A percentile compares a stretch with the other conserved stretches of the same genome.
Evolutionary conservation across 2,113 vertebrate genomes (phyloP).

Genomic region (Synodontis membranacea): DNA sequence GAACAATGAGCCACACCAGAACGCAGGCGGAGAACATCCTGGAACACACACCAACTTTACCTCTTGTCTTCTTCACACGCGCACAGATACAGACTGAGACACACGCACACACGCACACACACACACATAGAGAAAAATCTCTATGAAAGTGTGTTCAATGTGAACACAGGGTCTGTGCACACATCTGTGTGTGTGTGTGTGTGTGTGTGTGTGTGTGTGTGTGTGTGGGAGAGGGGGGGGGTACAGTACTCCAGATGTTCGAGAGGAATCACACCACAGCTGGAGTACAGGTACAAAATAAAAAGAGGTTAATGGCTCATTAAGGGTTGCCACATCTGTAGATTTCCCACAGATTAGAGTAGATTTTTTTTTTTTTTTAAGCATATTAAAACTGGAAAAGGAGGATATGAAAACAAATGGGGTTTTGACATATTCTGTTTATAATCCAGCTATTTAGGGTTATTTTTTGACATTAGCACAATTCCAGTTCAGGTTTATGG

Average conservation of each 20-base stretch:
- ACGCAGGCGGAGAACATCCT: constrained; percentile 26
- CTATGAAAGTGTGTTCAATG: not conserved
- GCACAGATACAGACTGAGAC: not conserved
- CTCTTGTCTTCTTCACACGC: not conserved
- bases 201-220: not conserved
- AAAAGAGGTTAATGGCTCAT: not conserved
- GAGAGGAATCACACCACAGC: not conserved
- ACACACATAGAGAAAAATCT: not conserved
- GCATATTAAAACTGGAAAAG: not conserved
- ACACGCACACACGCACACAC: not conserved
- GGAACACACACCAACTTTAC: constrained; percentile 24
- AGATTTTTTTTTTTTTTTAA: not conserved
- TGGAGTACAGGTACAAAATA: not conserved
- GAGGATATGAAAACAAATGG: not conserved
- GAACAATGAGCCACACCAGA: constrained; percentile 7
- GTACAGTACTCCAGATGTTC: not conserved
- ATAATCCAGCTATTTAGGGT: not conserved
- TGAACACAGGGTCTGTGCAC: not conserved
- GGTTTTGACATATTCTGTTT: not conserved
- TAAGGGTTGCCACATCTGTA: not conserved
- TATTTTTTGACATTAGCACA: not conserved
- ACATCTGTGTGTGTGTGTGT: not conserved
- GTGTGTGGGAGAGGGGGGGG: not conserved
- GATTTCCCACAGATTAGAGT: not conserved
- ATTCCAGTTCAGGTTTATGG: not conserved